Percentiles rank a stretch among this genome's conserved stretches.
phyloP scores from a whole-genome alignment of 2,113 vertebrate genomes.

The Ophiodon elongatus region DNA sequence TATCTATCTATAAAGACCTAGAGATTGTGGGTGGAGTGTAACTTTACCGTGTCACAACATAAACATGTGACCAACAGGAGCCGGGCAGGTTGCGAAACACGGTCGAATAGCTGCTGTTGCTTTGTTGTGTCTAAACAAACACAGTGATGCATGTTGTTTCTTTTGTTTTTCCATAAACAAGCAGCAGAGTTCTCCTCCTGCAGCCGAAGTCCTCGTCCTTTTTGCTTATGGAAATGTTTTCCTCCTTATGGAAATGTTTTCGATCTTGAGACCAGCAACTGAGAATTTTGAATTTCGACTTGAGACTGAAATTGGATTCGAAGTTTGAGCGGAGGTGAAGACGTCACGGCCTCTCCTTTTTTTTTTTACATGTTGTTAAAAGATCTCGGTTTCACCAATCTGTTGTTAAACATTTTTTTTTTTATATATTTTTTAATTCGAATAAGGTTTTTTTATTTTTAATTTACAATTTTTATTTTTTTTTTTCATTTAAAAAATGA shows the following conservation, averaged over 20 bases:
- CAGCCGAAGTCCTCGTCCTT: not conserved
- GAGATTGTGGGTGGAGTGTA: not conserved
- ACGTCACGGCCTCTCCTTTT: not conserved
- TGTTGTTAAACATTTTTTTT: too few species aligned
- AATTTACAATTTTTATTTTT: too few species aligned
- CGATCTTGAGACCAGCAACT: not conserved
- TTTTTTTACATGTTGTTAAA: not conserved
- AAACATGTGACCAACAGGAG: not conserved
- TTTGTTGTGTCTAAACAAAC: conserved; percentile 15
- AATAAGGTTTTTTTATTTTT: too few species aligned
- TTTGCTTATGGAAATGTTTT: conserved; percentile 63
- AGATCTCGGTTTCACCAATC: too few species aligned
- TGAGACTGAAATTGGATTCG: conserved; percentile 45
- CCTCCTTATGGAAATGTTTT: conserved; percentile 53
- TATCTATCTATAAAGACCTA: too few species aligned
- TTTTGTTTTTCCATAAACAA: conserved; percentile 45
- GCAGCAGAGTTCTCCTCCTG: not conserved
- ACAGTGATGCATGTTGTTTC: conserved; percentile 10
- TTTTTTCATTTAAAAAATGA: too few species aligned
- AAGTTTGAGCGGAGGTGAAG: not conserved
- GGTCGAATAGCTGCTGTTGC: not conserved
- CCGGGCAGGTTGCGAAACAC: not conserved
- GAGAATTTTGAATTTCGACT: conserved; percentile 53
- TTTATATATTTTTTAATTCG: too few species aligned
- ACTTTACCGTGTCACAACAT: not conserved